Base-by-base conservation (phyloP, 2,888 invertebrate genomes). In the Atrina japonica region DNA sequence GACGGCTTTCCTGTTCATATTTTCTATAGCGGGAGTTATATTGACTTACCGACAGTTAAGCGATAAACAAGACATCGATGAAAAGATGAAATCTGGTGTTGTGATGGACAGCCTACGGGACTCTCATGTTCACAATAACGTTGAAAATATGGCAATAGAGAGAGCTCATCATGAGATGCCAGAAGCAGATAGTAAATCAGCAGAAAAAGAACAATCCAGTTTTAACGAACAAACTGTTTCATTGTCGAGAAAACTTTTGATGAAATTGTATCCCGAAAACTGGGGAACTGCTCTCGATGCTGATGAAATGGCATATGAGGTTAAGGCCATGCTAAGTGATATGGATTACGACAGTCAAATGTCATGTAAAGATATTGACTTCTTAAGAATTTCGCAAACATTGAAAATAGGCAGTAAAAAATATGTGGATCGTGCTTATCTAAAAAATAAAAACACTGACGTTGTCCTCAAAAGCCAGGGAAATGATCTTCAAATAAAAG, bases 291-390 rank as follows among this genome's bases (percentile, higher is more conserved):
- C 86, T 2, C 49, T 65, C 16, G 84, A 85, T 25, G 80, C 85
- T 1, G 86, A 84, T 70, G 87, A 86, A 59, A 80, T 84, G 73
- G 81, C 84, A 7, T 71, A 84, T 18, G 75, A 81, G 18, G 70
- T 83, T 14, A 84, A 84, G 41, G 67, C 79, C 6, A 70, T 81
- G 29, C 59, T 87, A 25, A 45, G 77, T 29, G 86, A 85, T 41
- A 66, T 84, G 6, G 78, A 78, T 3, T 64, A 84, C 3, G 72
- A 75, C 14, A 85, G 85, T 70, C 73, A 72, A 49, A 64, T 85
- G 59, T 75, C 83, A 7, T 87, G 87, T 76, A 75, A 78, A 60
- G 83, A 86, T 29, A 83, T 87, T 30, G 85, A 84, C 61, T 59
- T 58, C 27, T 56, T 83, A 27, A 76, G 77, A 61, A 56, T 82